phyloP scores from a whole-genome alignment of 2,113 vertebrate genomes.

The Actenoides hombroni region DNA sequence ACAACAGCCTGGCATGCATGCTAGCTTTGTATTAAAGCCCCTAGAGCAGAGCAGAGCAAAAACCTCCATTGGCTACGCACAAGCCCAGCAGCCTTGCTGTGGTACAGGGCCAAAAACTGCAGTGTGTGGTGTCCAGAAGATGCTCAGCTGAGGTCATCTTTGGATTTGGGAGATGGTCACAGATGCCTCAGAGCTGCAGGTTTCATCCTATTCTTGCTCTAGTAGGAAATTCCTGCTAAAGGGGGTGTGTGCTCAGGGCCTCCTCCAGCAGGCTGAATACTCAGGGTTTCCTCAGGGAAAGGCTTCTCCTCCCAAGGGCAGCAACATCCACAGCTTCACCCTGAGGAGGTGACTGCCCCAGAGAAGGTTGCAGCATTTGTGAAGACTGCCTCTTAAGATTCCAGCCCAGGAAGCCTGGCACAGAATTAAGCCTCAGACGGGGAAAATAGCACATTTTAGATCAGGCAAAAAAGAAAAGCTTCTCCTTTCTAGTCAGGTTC shows the following conservation, averaged over 20 bases:
- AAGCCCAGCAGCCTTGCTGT: background rate
- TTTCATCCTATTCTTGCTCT: background rate
- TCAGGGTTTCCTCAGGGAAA: constrained; percentile 1
- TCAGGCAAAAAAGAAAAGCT: background rate
- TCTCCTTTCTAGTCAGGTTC: background rate
- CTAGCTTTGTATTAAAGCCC: background rate
- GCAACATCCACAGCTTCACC: background rate
- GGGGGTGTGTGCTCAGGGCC: background rate
- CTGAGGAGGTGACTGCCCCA: background rate
- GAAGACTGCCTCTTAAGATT: background rate
- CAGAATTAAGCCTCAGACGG: background rate
- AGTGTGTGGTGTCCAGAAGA: accelerated
- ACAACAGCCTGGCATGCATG: background rate
- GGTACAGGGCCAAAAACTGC: background rate
- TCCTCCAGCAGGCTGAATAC: background rate
- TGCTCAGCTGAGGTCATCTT: background rate
- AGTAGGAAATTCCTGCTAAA: background rate
- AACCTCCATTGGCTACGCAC: background rate
- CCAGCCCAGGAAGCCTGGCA: background rate
- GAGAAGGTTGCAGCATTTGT: background rate
- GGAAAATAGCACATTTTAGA: background rate
- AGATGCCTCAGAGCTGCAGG: background rate
- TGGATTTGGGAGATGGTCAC: background rate
- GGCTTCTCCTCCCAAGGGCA: background rate
- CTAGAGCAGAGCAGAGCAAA: background rate